Conservation (phyloP, 2,797 vertebrate species). For the Parotocinclus haroldoi region DNA sequence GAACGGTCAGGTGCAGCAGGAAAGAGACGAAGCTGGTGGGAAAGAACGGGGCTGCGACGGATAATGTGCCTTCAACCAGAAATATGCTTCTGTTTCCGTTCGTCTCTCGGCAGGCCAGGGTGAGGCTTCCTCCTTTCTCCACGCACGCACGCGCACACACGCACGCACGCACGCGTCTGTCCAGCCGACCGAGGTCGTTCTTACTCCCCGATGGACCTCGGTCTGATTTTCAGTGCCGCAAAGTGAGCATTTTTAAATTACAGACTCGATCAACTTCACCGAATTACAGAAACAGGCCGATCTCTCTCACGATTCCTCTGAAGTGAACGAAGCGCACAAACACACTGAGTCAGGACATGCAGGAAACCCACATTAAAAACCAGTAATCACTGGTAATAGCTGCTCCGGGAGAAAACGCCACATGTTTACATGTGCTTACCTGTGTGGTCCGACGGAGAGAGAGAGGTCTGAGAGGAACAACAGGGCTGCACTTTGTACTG, state of each 20-base stretch:
- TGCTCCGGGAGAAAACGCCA: conserved; percentile 23
- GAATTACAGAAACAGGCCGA: background rate
- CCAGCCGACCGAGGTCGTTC: too few species aligned
- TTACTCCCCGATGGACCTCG: too few species aligned
- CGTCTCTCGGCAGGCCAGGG: conserved; percentile 47
- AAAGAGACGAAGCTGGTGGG: conserved; percentile 35
- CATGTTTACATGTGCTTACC: conserved; percentile 36
- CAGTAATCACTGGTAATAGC: conserved; percentile 32
- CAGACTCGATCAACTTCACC: too few species aligned
- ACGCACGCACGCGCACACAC: conserved; percentile 10
- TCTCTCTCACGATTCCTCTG: too few species aligned
- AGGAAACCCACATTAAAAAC: conserved; percentile 38
- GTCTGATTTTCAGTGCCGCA: too few species aligned
- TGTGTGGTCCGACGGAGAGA: conserved; percentile 19
- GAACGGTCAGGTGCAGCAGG: conserved; percentile 14
- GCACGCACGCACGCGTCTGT: background rate
- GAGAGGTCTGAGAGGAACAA: conserved; percentile 1
- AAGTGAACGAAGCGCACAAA: conserved; percentile 8
- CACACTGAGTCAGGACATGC: conserved; percentile 17
- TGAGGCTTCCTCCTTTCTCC: conserved; percentile 41
- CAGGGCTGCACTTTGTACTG: conserved; percentile 13
- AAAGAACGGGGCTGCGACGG: conserved; percentile 46
- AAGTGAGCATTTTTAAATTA: background rate
- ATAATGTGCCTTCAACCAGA: conserved; percentile 45
- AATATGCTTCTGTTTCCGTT: conserved; percentile 52